These are phyloP conservation scores for Hydrotaea cyrtoneurina DNA, from an alignment of 2,888 invertebrate genomes.

Conservation along the genomic window DNA sequence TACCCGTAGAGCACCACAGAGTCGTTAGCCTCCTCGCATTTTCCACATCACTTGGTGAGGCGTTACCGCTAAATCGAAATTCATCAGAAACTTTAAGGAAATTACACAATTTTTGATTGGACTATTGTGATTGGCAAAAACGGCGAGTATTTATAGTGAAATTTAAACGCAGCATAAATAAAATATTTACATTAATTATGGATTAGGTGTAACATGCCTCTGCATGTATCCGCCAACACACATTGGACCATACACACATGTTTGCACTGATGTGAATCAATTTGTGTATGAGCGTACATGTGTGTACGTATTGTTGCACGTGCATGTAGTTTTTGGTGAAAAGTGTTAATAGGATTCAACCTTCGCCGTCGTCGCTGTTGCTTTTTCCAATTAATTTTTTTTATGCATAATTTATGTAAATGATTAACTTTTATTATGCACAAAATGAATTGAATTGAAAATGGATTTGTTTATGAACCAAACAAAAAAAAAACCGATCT, in stretches of 20 bases:
- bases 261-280: background rate
- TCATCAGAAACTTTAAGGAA: conserved; percentile 14
- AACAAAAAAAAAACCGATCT: conserved; percentile 24
- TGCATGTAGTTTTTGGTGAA: background rate
- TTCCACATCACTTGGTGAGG: background rate
- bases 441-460: conserved; percentile 27
- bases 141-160: background rate
- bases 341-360: conserved; percentile 10
- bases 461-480: conserved; percentile 6
- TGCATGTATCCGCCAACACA: too few relatives aligned
- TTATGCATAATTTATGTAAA: conserved; percentile 21
- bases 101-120: conserved; percentile 24
- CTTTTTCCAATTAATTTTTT: conserved; percentile 13
- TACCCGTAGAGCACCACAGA: too few relatives aligned
- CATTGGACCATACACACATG: too few relatives aligned
- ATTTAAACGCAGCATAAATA: background rate
- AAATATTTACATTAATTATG: background rate
- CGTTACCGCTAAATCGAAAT: background rate
- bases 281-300: too few relatives aligned
- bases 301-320: background rate
- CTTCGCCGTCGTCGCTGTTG: conserved; percentile 7
- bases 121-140: background rate
- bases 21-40: too few relatives aligned
- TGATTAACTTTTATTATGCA: conserved; percentile 35
- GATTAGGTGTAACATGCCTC: background rate